These are phyloP conservation scores for Zaprionus capensis DNA, from an alignment of 1,140 invertebrate species.

Conservation along the genomic window DNA sequence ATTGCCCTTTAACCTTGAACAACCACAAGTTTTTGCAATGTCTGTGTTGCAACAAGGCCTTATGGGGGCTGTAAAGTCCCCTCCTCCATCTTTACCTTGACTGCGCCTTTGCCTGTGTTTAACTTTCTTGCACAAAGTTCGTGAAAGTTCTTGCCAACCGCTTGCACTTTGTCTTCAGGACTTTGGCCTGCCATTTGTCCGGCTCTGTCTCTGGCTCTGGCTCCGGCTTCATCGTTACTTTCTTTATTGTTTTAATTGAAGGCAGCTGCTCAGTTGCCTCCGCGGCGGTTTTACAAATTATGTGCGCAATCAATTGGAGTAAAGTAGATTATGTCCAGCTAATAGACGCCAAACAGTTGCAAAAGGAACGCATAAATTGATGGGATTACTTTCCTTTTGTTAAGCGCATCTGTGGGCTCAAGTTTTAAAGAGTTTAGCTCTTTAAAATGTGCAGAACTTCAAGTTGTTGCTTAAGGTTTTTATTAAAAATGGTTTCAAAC, in stretches of 20 bases:
- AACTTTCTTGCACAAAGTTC: slow-evolving; percentile 42
- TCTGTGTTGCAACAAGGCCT: background rate
- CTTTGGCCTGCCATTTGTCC: slow-evolving; percentile 18
- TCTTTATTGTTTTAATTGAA: slow-evolving; percentile 53
- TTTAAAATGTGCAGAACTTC: background rate
- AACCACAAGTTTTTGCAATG: slow-evolving; percentile 6
- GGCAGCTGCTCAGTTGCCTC: slow-evolving; percentile 35
- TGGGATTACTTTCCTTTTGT: background rate
- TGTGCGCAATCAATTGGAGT: slow-evolving; percentile 42
- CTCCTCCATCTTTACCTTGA: background rate
- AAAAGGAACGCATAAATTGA: background rate
- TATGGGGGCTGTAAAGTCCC: slow-evolving; percentile 36
- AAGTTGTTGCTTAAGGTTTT: background rate
- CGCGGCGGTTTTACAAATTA: slow-evolving; percentile 43
- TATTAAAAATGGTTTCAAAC: no score
- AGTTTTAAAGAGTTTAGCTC: background rate
- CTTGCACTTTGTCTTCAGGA: slow-evolving; percentile 40
- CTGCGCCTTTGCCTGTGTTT: slow-evolving; percentile 5
- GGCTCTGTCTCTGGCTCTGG: background rate
- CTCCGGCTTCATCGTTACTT: slow-evolving; percentile 21
- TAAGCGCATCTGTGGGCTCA: background rate
- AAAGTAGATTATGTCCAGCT: slow-evolving; percentile 33
- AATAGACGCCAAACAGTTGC: slow-evolving; percentile 13
- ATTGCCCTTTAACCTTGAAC: slow-evolving; percentile 13
- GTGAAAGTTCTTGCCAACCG: slow-evolving; percentile 36